Percentiles rank a stretch among this genome's conserved stretches.
Conservation (phyloP, 2,888 invertebrate genomes). For the Apotomis betuletana region DNA sequence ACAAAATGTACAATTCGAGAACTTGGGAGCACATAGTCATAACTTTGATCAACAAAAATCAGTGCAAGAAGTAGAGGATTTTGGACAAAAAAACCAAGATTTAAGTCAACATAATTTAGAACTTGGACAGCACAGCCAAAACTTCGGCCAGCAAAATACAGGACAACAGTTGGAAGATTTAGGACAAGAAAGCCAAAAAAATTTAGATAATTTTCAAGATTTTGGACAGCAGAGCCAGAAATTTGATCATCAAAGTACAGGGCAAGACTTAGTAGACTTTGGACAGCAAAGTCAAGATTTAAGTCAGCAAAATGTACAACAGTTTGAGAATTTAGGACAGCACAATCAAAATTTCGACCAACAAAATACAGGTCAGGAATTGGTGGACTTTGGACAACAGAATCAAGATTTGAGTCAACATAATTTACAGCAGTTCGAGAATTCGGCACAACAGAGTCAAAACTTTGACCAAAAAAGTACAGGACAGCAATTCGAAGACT, state of each 20-base stretch:
- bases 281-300: conserved; percentile 34
- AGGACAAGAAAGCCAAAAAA: background rate
- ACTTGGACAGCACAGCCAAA: conserved; percentile 8
- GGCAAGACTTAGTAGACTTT: background rate
- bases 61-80: background rate
- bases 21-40: background rate
- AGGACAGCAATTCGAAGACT: conserved; percentile 36
- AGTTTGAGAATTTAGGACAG: background rate
- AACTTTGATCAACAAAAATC: background rate
- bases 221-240: background rate
- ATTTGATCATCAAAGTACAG: background rate
- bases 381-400: conserved; percentile 18
- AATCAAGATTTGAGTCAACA: conserved; percentile 30
- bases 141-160: conserved; percentile 13
- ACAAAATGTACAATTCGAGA: conserved; percentile 3
- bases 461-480: conserved; percentile 38
- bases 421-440: conserved; percentile 8
- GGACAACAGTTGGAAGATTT: background rate
- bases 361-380: conserved; percentile 23
- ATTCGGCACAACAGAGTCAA: conserved; percentile 6
- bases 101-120: conserved; percentile 1
- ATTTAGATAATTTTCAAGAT: background rate
- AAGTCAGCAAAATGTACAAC: conserved; percentile 1
- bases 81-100: conserved; percentile 1
- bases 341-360: conserved; percentile 2